phyloP scores from a whole-genome alignment of 2,888 invertebrate species.

The Yponomeuta cagnagella region DNA sequence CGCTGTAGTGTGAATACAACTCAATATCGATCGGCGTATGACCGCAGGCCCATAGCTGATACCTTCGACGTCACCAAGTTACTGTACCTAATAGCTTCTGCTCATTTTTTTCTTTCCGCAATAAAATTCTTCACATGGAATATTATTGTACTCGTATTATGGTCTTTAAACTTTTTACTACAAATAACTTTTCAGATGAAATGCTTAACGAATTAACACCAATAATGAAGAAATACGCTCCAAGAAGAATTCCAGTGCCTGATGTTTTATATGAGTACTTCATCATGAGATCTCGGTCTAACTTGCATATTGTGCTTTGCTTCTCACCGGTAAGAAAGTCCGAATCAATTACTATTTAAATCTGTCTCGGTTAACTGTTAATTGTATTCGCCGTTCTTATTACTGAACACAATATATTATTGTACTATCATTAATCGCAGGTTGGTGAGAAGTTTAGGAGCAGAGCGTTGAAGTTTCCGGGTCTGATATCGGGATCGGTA shows the following conservation, averaged over 20 bases:
- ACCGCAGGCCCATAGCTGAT: no score
- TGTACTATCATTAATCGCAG: slow-evolving; percentile 47
- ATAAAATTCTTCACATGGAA: no score
- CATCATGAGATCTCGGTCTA: slow-evolving; percentile 84
- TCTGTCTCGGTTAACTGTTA: no score
- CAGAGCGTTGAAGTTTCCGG: slow-evolving; percentile 91
- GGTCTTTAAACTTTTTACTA: no score
- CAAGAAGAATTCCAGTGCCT: slow-evolving; percentile 84
- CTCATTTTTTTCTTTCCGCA: no score
- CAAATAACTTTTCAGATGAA: slow-evolving; percentile 75
- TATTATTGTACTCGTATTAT: no score
- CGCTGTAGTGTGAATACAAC: no score
- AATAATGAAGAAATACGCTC: slow-evolving; percentile 87
- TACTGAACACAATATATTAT: not conserved
- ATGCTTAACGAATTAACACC: slow-evolving; percentile 84
- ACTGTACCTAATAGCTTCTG: no score
- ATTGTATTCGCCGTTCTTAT: no score
- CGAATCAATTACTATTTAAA: no score
- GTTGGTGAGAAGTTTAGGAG: slow-evolving; percentile 93
- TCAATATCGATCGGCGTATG: no score
- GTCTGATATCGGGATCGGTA: slow-evolving; percentile 91
- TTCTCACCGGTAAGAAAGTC: slow-evolving; percentile 85
- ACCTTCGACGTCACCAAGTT: no score
- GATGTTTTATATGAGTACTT: slow-evolving; percentile 93
- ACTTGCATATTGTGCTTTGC: slow-evolving; percentile 89